phyloP scores from a whole-genome alignment of 53 echinoderm and acorn worm genomes.

The Temnopleurus reevesii region DNA sequence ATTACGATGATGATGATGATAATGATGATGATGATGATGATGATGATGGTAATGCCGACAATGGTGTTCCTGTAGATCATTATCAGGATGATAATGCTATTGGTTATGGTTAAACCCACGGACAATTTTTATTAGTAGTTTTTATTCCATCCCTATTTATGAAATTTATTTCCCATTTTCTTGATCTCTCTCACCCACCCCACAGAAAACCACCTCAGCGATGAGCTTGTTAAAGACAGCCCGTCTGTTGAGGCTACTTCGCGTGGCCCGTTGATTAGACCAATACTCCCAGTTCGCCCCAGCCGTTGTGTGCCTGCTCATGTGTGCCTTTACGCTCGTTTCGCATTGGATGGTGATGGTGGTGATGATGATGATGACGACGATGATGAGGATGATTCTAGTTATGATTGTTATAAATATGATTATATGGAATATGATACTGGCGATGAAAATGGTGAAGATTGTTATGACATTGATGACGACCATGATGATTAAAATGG shows the following conservation, averaged over 20 bases:
- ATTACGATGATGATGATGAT: slow-evolving; percentile 48
- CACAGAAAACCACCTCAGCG: slow-evolving; percentile 94
- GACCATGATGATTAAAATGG: no score
- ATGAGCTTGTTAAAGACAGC: slow-evolving; percentile 97
- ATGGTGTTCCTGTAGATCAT: background rate
- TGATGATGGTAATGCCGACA: slow-evolving; percentile 13
- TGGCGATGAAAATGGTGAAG: no score
- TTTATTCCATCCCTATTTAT: background rate
- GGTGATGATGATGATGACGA: background rate
- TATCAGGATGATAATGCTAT: background rate
- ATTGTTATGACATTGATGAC: no score
- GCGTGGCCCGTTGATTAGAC: slow-evolving; percentile 88
- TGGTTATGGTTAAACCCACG: no score
- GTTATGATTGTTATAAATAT: background rate
- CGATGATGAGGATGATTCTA: background rate
- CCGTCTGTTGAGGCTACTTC: slow-evolving; percentile 82
- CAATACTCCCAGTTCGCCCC: slow-evolving; percentile 98
- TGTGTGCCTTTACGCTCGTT: slow-evolving; percentile 91
- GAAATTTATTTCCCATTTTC: background rate
- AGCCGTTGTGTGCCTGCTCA: slow-evolving; percentile 88
- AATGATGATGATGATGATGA: slow-evolving; percentile 51
- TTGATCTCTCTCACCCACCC: background rate
- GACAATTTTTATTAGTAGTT: background rate
- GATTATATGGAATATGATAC: slow-evolving; percentile 20
- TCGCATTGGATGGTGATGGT: background rate